Percentiles rank a stretch among this genome's conserved stretches.
Evolutionary conservation across 2,113 vertebrate species (phyloP).

Genomic region (Cephalopterus ornatus): DNA sequence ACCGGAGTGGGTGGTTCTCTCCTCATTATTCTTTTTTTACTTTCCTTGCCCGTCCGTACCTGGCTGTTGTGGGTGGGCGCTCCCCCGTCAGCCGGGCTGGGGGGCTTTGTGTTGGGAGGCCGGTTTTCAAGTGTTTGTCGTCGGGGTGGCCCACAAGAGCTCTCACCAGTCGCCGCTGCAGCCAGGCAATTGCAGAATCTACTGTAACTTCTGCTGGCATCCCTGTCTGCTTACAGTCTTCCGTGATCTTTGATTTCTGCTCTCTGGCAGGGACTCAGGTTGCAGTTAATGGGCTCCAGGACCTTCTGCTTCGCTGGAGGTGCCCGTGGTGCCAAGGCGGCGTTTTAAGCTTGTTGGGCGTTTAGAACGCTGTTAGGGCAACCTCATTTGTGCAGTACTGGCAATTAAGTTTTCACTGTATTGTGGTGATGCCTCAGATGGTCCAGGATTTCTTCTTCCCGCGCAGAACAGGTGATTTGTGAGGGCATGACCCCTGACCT

Average conservation of each 20-base stretch:
- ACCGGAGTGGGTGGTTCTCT: background rate
- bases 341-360: rapidly evolving
- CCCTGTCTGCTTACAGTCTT: rapidly evolving
- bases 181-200: background rate
- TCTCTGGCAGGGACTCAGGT: background rate
- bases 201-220: background rate
- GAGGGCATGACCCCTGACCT: background rate
- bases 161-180: background rate
- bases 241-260: background rate
- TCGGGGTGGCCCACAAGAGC: background rate
- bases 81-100: rapidly evolving
- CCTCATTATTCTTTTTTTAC: rapidly evolving
- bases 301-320: background rate
- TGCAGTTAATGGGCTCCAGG: background rate
- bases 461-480: background rate
- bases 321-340: background rate
- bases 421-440: rapidly evolving
- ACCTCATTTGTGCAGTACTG: background rate
- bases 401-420: background rate
- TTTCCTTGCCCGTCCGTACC: background rate
- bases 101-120: background rate
- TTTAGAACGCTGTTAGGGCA: rapidly evolving
- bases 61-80: rapidly evolving
- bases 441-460: background rate
- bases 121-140: background rate